Base-by-base conservation (phyloP, 2,888 invertebrate species). In the Catocala fraxini region DNA sequence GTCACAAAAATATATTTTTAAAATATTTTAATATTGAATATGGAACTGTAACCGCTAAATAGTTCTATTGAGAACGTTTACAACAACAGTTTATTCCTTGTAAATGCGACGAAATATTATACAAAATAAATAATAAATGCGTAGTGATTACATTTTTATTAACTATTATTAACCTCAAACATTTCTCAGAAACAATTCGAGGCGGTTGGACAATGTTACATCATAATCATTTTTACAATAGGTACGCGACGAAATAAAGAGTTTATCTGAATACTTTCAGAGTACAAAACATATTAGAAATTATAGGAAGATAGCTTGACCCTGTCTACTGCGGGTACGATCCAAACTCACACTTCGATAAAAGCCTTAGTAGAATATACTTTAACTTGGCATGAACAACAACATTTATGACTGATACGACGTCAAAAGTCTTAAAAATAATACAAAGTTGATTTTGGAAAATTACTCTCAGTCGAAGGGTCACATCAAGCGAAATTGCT, bases 1-100 rank as follows among this genome's bases (percentile, higher is more conserved):
- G 78, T 90, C 91, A 90, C 89, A 93, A 93, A 92, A 93, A 93
- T 92, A 93, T 90, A 89, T 89, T 82, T 87, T 82, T 86, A 83
- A 86, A 87, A 87, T 87, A 86, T 84, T 82, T 84, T 86, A 82
- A 39, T 39, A 39, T 88, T 83, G 81, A 84, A 80, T 71, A 87
- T 90, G 90, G 91, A 91, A 93, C 91, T 89, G 89, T 84, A 81
- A 91, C 90, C 88, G 87, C 82, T 84, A 79, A 73, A 65, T 75
- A 71, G 74, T 77, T 77, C 71, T 75, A 65, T 55, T 61, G 60
- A 71, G 69, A 77, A 77, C 75, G 76, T 77, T 75, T 71, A 77
- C 78, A 81, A 85, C 75, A 81, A 76, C 77, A 77, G 70, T 62
- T 53, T 42, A 49, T 45, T 56, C 25, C 73, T 68, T 71, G 70